These are phyloP conservation scores for Pollenia labialis DNA, from an alignment of 2,888 invertebrate species.

Conservation along the genomic window DNA sequence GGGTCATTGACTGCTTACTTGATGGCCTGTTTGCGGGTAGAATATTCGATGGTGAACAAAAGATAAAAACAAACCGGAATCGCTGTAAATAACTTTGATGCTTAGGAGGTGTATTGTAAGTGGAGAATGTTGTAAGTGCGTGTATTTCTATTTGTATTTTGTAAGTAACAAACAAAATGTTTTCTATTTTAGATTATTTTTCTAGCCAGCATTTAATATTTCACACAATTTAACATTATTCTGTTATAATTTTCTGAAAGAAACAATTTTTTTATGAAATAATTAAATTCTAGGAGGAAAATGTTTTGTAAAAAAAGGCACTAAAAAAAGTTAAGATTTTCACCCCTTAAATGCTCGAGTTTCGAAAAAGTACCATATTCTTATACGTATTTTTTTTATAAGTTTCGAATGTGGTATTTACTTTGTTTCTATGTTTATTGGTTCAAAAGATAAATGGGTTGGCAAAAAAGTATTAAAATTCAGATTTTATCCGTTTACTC, in stretches of 20 bases:
- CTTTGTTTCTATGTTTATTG: too few species aligned
- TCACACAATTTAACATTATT: constrained; percentile 1
- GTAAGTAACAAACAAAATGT: background rate
- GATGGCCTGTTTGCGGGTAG: background rate
- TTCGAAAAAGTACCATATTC: too few species aligned
- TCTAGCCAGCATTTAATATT: background rate
- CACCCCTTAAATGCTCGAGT: too few species aligned
- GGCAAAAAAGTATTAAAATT: too few species aligned
- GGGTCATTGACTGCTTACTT: background rate
- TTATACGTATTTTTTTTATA: too few species aligned
- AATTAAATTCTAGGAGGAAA: background rate
- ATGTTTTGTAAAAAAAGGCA: too few species aligned
- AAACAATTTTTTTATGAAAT: background rate
- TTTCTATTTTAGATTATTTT: background rate
- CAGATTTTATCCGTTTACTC: too few species aligned
- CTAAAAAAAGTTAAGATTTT: too few species aligned
- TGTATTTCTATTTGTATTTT: background rate
- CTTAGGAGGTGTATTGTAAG: background rate
- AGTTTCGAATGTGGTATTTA: too few species aligned
- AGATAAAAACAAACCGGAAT: background rate
- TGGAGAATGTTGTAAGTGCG: background rate
- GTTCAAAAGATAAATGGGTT: too few species aligned
- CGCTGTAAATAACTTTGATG: background rate
- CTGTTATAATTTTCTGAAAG: background rate
- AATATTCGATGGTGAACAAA: background rate